Percentiles rank a stretch among this genome's conserved stretches.
phyloP scores from a whole-genome alignment of 2,797 vertebrate species.

The Enteromius viviparus region DNA sequence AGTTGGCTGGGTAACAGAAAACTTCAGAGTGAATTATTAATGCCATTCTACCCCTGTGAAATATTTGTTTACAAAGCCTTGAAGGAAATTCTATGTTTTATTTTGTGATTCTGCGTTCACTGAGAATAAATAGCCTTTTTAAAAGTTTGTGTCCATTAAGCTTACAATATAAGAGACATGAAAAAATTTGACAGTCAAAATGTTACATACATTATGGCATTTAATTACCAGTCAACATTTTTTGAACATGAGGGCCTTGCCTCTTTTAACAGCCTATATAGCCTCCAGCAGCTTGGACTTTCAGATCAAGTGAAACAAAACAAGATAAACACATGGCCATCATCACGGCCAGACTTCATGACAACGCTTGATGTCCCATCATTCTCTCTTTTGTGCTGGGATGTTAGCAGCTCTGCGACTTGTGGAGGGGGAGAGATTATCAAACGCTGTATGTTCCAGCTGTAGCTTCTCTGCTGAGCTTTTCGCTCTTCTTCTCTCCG shows the following conservation, averaged over 20 bases:
- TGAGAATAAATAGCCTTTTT: not conserved
- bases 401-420: slow-evolving; percentile 39
- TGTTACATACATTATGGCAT: not conserved
- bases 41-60: not conserved
- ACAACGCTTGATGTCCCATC: slow-evolving; percentile 8
- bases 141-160: not conserved
- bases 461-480: slow-evolving; percentile 76
- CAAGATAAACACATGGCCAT: slow-evolving; percentile 32
- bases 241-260: not conserved
- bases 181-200: not conserved
- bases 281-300: not conserved
- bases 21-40: slow-evolving; percentile 27
- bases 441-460: slow-evolving; percentile 59
- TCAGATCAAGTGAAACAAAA: slow-evolving; percentile 32
- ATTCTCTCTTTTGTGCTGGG: slow-evolving; percentile 16
- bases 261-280: not conserved
- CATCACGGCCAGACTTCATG: slow-evolving; percentile 17
- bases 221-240: not conserved
- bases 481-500: slow-evolving; percentile 80
- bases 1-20: not conserved
- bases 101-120: not conserved
- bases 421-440: slow-evolving; percentile 40
- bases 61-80: slow-evolving; percentile 15
- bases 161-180: not conserved
- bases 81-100: not conserved